Evolutionary conservation across 1,140 invertebrate genomes (phyloP), one percentile per base, ranked within the genome.

Genomic region (Procambarus clarkii): DNA sequence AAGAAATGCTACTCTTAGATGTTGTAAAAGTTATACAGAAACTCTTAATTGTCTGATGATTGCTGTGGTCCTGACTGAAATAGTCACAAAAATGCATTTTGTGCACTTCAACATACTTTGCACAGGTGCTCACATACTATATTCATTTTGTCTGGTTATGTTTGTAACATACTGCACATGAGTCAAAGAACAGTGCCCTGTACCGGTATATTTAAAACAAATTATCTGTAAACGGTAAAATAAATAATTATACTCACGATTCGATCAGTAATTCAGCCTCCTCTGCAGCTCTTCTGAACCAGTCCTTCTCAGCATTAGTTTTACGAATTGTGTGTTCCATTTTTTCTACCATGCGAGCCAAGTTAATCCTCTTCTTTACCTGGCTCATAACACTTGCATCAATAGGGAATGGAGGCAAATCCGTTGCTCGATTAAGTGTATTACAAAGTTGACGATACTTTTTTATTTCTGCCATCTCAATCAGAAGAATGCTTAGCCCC

Each of bases 401-500:
- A 9, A 98, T 95, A 0, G 98, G 97, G 94, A 99, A 98, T 0
- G 95, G 94, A 2, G 98, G 97, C 18, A 99, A 94, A 94, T 98
- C 97, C 50, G 50, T 95, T 98, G 97, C 96, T 95, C 97, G 97
- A 91, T 97, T 96, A 2, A 99, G 95, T 0, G 97, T 98, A 92
- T 96, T 96, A 92, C 97, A 97, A 3, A 99, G 95, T 94, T 97
- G 98, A 0, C 96, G 95, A 93, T 99, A 99, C 81, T 96, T 95
- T 71, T 96, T 96, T 3, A 97, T 95, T 94, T 99, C 99, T 4
- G 96, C 95, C 0, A 98, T 97, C 93, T 98, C 98, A 94, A 99
- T 97, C 82, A 99, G 96, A 91, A 99, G 95, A 11, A 99, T 96
- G 48, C 98, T 98, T 13, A 99, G 96, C 13, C 99, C 99, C 94